Evolutionary conservation across 2,888 invertebrate genomes (phyloP).

Genomic region (Pachliopta kotzebuea): DNA sequence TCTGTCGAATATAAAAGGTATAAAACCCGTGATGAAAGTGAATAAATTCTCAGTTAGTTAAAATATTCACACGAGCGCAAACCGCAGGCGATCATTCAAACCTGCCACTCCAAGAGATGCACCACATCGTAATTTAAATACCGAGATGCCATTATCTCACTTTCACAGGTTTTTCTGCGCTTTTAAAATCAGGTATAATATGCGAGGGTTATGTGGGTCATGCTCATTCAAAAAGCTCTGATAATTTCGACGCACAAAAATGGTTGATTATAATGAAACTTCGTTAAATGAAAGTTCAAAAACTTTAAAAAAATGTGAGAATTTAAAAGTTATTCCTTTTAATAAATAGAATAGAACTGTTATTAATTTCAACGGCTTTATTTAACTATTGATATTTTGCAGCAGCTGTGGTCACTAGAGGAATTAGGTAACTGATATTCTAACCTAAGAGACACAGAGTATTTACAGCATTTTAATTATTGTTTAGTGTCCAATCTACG

Average conservation of each 20-base stretch:
- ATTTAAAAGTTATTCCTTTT: background rate
- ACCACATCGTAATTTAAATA: constrained; percentile 21
- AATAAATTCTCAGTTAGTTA: constrained; percentile 1
- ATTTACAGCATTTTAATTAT: too few relatives aligned
- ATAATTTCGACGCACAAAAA: background rate
- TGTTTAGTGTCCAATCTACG: too few relatives aligned
- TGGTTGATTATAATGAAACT: background rate
- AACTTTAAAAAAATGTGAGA: background rate
- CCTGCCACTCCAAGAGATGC: constrained; percentile 9
- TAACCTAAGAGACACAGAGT: too few relatives aligned
- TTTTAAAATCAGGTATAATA: background rate
- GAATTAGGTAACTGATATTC: too few relatives aligned
- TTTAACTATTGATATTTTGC: too few relatives aligned
- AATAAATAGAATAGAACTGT: background rate
- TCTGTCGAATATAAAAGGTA: too few relatives aligned
- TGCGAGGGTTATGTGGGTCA: constrained; percentile 1
- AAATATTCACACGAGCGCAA: constrained; percentile 21
- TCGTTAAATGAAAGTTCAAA: background rate
- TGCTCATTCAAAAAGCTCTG: background rate
- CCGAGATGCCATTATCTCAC: constrained; percentile 20
- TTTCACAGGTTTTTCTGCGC: constrained; percentile 12
- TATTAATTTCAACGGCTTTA: too few relatives aligned
- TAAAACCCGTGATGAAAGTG: background rate
- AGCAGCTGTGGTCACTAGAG: too few relatives aligned
- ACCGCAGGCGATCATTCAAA: constrained; percentile 24